Evolutionary conservation across 1,140 invertebrate species (phyloP).

Genomic region (Bathynomus jamesi): DNA sequence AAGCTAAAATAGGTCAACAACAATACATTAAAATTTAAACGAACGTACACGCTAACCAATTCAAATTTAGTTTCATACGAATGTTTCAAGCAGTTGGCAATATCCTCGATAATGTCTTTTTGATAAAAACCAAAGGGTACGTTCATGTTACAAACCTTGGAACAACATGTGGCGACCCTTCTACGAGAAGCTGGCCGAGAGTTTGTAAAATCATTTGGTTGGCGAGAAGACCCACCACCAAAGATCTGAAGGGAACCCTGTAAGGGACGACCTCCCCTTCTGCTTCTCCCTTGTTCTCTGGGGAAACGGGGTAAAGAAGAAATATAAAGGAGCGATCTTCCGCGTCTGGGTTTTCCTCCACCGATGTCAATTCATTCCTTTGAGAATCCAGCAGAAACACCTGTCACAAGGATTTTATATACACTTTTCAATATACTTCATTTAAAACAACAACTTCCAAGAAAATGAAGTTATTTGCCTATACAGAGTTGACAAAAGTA

Average conservation of each 20-base stretch:
- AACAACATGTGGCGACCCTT: conserved; percentile 50
- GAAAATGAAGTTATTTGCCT: too few species aligned
- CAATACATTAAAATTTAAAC: too few species aligned
- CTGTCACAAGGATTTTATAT: too few species aligned
- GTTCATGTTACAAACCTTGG: conserved; percentile 47
- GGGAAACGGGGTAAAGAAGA: conserved; percentile 67
- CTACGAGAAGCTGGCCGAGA: conserved; percentile 72
- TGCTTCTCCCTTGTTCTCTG: not conserved
- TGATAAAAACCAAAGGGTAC: too few species aligned
- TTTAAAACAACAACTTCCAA: too few species aligned
- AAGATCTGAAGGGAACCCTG: conserved; percentile 72
- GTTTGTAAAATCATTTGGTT: conserved; percentile 87
- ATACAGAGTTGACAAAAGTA: too few species aligned
- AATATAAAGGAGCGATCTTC: conserved; percentile 71
- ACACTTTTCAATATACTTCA: too few species aligned
- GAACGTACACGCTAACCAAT: too few species aligned
- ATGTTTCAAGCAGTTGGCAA: too few species aligned
- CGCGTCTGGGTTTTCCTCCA: conserved; percentile 38
- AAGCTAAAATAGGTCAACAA: conserved; percentile 43
- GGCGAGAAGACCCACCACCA: conserved; percentile 78
- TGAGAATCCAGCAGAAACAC: conserved; percentile 61
- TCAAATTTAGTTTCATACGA: too few species aligned
- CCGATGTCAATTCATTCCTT: conserved; percentile 39
- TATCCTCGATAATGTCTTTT: too few species aligned
- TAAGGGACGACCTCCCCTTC: conserved; percentile 37